Evolutionary conservation across 2,113 vertebrate species (phyloP).

Genomic region (Ellobius talpinus): DNA sequence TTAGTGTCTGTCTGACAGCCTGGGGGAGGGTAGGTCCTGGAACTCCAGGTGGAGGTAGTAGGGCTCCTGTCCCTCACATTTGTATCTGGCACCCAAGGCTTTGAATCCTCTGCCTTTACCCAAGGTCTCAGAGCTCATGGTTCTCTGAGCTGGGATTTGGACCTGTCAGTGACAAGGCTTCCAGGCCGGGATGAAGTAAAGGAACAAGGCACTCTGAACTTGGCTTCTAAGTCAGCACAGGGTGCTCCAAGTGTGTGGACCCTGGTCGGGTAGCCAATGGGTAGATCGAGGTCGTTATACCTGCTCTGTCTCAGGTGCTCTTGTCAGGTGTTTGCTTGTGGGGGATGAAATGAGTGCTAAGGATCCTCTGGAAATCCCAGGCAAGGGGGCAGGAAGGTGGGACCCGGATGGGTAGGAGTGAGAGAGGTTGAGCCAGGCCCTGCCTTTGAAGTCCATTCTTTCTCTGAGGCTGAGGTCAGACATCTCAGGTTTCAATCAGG

Average conservation of each 20-base stretch:
- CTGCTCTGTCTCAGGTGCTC: conserved; percentile 85
- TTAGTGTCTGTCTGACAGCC: conserved; percentile 75
- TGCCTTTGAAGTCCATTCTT: conserved; percentile 72
- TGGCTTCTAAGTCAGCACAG: background rate
- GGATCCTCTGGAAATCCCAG: background rate
- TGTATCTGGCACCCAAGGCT: background rate
- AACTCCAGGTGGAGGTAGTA: conserved; percentile 23
- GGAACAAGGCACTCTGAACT: background rate
- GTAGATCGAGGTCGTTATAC: background rate
- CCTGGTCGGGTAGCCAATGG: background rate
- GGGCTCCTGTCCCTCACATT: background rate
- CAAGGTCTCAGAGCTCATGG: background rate
- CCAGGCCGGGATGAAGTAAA: background rate
- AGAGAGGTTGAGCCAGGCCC: conserved; percentile 59
- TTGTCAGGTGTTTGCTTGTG: conserved; percentile 73
- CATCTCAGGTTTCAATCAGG: conserved; percentile 76
- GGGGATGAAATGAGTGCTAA: background rate
- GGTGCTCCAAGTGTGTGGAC: background rate
- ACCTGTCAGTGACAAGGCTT: background rate
- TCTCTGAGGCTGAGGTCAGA: background rate
- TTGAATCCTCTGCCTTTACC: background rate
- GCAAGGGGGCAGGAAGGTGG: background rate
- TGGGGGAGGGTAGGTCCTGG: conserved; percentile 11
- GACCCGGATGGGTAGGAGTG: background rate
- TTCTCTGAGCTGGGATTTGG: background rate